Evolutionary conservation across 2,113 vertebrate species (phyloP).

Genomic region (Pedionomus torquatus): DNA sequence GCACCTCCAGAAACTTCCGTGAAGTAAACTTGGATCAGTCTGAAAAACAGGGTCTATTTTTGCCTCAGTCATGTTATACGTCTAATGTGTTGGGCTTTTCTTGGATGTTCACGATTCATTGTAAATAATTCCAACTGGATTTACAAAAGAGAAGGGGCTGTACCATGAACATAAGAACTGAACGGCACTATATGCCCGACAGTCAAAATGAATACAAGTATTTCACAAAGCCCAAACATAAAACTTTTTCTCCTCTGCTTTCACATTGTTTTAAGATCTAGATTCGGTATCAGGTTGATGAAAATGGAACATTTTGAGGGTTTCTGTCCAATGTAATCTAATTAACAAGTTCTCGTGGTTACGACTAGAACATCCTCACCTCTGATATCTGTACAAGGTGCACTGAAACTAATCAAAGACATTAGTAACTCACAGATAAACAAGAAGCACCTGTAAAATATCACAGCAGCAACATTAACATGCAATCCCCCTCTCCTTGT

Average conservation of each 20-base stretch:
- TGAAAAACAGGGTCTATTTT: conserved; percentile 30
- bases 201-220: background rate
- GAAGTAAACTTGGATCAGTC: conserved; percentile 40
- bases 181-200: conserved; percentile 4
- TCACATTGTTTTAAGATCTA: background rate
- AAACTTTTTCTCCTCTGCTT: background rate
- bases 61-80: conserved; percentile 5
- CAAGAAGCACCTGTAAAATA: background rate
- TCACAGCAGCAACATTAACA: background rate
- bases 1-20: conserved; percentile 54
- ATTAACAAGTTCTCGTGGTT: background rate
- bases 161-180: conserved; percentile 22
- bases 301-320: background rate
- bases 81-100: conserved; percentile 61
- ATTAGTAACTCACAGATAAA: background rate
- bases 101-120: conserved; percentile 43
- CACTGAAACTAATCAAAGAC: background rate
- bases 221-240: background rate
- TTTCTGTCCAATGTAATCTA: background rate
- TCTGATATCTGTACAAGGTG: background rate
- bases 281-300: background rate
- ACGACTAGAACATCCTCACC: background rate
- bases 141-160: conserved; percentile 61
- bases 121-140: conserved; percentile 69
- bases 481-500: too few species aligned